These are phyloP conservation scores for Champsocephalus esox DNA, from an alignment of 2,797 vertebrate species.

Conservation along the genomic window DNA sequence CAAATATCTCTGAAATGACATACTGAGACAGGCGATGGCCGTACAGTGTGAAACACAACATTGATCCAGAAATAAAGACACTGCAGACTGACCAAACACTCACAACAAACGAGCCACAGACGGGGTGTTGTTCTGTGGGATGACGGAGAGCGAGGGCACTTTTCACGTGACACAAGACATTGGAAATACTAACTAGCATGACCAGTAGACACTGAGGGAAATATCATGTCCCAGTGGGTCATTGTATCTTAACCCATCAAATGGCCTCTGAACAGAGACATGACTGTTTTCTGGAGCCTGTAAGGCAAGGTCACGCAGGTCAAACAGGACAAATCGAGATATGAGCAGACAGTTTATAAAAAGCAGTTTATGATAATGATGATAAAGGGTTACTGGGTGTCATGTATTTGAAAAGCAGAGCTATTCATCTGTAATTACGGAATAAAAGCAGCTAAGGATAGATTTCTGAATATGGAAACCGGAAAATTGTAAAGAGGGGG, in stretches of 20 bases:
- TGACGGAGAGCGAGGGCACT: conserved; percentile 1
- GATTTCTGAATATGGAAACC: conserved; percentile 52
- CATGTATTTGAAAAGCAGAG: conserved; percentile 38
- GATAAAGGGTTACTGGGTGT: conserved; percentile 8
- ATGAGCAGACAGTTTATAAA: conserved; percentile 65
- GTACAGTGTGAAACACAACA: background rate
- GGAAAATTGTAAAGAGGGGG: conserved; percentile 38
- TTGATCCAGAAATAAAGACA: conserved; percentile 37
- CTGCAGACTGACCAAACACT: conserved; percentile 3
- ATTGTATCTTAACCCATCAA: conserved; percentile 44
- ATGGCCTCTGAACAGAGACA: conserved; percentile 54
- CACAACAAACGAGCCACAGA: conserved; percentile 24
- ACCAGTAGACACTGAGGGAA: conserved; percentile 46
- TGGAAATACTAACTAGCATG: conserved; percentile 60
- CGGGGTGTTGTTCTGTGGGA: conserved; percentile 42
- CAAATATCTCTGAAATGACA: background rate
- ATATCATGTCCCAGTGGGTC: conserved; percentile 40
- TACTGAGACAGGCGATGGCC: background rate
- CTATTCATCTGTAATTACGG: conserved; percentile 62
- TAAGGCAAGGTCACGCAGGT: conserved; percentile 60
- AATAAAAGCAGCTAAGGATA: conserved; percentile 64
- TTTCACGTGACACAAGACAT: conserved; percentile 62
- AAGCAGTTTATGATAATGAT: conserved; percentile 55
- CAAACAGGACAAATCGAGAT: conserved; percentile 69
- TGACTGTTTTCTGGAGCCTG: conserved; percentile 58